Evolutionary conservation across 2,888 invertebrate genomes (phyloP).

Genomic region (Ephialtes manifestator): DNA sequence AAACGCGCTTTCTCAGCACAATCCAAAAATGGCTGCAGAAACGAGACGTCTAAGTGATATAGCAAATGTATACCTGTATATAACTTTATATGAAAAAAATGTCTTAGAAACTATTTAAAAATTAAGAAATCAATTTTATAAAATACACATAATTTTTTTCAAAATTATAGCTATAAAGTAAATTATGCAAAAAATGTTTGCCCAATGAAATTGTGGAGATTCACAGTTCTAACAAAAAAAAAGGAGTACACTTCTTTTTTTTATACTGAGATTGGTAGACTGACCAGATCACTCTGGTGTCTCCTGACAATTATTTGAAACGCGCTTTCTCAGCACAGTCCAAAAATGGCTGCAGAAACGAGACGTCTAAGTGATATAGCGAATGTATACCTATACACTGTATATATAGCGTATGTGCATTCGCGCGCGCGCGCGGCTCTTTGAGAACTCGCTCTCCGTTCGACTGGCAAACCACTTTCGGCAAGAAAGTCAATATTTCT

Average conservation of each 20-base stretch:
- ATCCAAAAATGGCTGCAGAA: conserved; percentile 40
- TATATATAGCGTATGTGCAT: conserved; percentile 17
- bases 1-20: conserved; percentile 42
- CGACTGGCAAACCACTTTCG: conserved; percentile 64
- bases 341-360: conserved; percentile 44
- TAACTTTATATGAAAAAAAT: too few species aligned
- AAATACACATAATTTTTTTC: too few species aligned
- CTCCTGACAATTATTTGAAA: conserved; percentile 30
- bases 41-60: conserved; percentile 27
- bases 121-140: too few species aligned
- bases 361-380: conserved; percentile 13
- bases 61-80: neutral
- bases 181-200: too few species aligned
- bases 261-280: neutral
- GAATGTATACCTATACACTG: neutral
- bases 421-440: conserved; percentile 57
- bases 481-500: conserved; percentile 68
- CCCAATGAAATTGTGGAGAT: too few species aligned
- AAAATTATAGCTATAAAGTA: too few species aligned
- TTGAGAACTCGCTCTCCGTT: conserved; percentile 55
- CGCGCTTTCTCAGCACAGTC: conserved; percentile 38
- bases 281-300: neutral
- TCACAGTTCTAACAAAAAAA: neutral
- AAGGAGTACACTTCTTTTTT: neutral
- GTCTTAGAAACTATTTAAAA: too few species aligned